phyloP scores from a whole-genome alignment of 2,113 vertebrate genomes.

The Heteronetta atricapilla region DNA sequence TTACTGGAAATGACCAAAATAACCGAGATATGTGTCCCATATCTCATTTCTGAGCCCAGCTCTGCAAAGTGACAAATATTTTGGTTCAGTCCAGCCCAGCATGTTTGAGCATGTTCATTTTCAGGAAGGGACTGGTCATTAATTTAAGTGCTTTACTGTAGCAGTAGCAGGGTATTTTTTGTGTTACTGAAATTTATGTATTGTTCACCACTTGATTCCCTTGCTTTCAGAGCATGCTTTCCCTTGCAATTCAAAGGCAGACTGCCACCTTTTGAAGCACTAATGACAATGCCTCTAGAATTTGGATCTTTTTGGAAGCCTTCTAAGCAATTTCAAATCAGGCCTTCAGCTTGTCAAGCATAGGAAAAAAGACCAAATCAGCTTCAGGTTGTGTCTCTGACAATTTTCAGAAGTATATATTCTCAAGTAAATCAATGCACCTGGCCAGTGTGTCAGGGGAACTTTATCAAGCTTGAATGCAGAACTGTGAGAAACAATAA shows the following conservation, averaged over 20 bases:
- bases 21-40: neutral
- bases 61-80: neutral
- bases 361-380: neutral
- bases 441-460: neutral
- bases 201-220: neutral
- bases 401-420: neutral
- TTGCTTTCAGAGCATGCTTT: neutral
- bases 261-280: slow-evolving; percentile 15
- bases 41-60: neutral
- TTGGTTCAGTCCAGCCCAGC: neutral
- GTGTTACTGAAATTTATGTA: neutral
- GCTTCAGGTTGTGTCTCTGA: neutral
- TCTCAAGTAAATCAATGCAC: neutral
- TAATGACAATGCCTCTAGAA: neutral
- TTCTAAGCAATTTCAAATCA: neutral
- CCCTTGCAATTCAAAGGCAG: neutral
- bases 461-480: neutral
- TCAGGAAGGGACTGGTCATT: neutral
- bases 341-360: neutral
- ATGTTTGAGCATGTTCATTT: neutral
- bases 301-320: neutral
- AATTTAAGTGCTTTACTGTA: neutral
- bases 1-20: neutral
- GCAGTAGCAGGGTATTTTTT: neutral
- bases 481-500: neutral